Percentiles rank a stretch among this genome's conserved stretches.
Evolutionary conservation across 1,140 invertebrate genomes (phyloP).

Genomic region (Aethina tumida): DNA sequence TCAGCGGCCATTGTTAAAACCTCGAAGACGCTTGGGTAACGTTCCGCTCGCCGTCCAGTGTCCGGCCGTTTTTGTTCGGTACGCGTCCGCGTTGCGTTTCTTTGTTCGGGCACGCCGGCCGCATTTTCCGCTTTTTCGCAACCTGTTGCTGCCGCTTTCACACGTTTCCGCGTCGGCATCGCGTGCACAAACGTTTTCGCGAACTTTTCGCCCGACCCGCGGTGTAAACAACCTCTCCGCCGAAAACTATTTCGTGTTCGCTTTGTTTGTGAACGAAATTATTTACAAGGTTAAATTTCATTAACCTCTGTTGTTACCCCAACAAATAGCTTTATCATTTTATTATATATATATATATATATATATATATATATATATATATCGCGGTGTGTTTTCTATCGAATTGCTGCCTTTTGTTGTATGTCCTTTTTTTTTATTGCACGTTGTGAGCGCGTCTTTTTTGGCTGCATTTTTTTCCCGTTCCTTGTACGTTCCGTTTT

Average conservation of each 20-base stretch:
- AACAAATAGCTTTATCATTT: conserved; percentile 12
- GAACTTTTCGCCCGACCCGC: too few relatives aligned
- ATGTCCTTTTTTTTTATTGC: conserved; percentile 6
- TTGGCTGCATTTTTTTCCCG: not conserved
- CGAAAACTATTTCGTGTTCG: conserved; percentile 13
- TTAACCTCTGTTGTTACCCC: conserved; percentile 16
- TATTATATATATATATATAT: not conserved
- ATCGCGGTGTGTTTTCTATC: conserved; percentile 1
- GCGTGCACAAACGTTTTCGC: not conserved
- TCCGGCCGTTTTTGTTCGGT: too few relatives aligned
- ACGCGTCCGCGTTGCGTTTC: not conserved
- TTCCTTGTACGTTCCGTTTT: conserved; percentile 1
- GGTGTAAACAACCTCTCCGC: conserved; percentile 23
- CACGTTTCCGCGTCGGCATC: not conserved
- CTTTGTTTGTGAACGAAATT: conserved; percentile 17
- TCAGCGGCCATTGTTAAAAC: conserved; percentile 35
- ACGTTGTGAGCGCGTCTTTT: not conserved
- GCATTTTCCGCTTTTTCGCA: conserved; percentile 12
- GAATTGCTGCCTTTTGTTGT: conserved; percentile 8
- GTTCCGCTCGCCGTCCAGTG: conserved; percentile 18
- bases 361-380: too few relatives aligned
- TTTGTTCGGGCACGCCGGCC: not conserved
- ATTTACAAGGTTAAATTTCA: conserved; percentile 18
- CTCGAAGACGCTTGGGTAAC: conserved; percentile 31
- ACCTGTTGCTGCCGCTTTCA: conserved; percentile 22